phyloP scores from a whole-genome alignment of 2,113 vertebrate species.

The Sula dactylatra region DNA sequence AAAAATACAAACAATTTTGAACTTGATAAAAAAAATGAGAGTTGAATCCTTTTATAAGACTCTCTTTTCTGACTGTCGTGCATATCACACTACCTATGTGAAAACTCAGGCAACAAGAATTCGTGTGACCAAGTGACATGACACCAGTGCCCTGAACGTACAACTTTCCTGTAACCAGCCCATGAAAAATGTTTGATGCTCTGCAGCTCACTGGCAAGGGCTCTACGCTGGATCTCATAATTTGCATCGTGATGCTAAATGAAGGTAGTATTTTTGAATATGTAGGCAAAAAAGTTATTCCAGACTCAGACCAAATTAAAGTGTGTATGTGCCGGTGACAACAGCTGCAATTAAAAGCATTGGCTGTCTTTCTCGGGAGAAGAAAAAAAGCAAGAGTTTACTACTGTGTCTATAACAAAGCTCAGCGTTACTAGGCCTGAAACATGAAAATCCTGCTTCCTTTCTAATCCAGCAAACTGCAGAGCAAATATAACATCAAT shows the following conservation, averaged over 20 bases:
- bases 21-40: constrained; percentile 34
- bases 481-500: background rate
- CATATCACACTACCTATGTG: background rate
- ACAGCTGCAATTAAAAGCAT: background rate
- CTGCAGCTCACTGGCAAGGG: background rate
- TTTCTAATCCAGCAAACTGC: background rate
- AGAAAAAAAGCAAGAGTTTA: background rate
- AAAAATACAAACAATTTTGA: background rate
- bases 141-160: background rate
- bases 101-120: constrained; percentile 14
- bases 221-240: background rate
- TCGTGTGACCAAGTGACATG: background rate
- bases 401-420: background rate
- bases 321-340: background rate
- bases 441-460: background rate
- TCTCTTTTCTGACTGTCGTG: background rate
- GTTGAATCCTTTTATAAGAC: background rate
- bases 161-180: background rate
- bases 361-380: background rate
- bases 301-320: background rate
- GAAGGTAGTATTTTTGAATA: background rate
- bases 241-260: constrained; percentile 5
- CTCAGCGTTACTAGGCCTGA: background rate
- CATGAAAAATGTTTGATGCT: constrained; percentile 3
- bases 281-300: background rate